Conservation (phyloP, 2,888 invertebrate genomes). For the Dorcus hopei region DNA sequence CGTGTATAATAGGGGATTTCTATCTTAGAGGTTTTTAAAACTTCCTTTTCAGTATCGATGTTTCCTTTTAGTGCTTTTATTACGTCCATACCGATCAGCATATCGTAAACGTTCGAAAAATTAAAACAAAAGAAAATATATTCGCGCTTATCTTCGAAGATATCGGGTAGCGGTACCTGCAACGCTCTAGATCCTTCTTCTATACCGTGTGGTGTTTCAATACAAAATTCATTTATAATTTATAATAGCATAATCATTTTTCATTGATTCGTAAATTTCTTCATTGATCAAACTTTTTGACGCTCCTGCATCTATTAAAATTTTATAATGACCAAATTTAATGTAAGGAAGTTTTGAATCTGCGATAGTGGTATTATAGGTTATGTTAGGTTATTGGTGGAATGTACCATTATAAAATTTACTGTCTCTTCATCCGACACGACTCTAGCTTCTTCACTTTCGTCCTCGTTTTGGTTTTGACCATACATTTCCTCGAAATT, state of each 20-base stretch:
- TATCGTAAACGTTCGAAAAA: constrained; percentile 3
- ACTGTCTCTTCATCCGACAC: too few relatives aligned
- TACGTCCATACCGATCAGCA: constrained; percentile 1
- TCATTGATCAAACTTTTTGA: neutral
- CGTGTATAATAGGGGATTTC: constrained; percentile 1
- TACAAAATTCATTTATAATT: constrained; percentile 2
- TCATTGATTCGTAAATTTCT: constrained; percentile 3
- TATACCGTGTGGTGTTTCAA: neutral
- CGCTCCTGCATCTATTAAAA: too few relatives aligned
- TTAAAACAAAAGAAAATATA: constrained; percentile 8
- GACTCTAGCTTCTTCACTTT: neutral
- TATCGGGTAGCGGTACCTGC: constrained; percentile 1
- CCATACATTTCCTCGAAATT: neutral
- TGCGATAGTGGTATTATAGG: neutral
- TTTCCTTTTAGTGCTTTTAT: neutral
- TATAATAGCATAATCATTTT: neutral
- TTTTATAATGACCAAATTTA: neutral
- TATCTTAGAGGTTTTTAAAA: neutral
- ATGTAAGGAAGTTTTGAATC: neutral
- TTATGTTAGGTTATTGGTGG: neutral
- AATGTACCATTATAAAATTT: too few relatives aligned
- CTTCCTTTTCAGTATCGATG: neutral
- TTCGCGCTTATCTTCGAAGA: neutral
- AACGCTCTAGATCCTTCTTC: neutral
- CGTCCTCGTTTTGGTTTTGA: neutral